Percentiles rank a stretch among this genome's conserved stretches.
These are phyloP conservation scores for Aspidapion aeneum DNA, from an alignment of 2,888 invertebrate species.

Conservation along the genomic window DNA sequence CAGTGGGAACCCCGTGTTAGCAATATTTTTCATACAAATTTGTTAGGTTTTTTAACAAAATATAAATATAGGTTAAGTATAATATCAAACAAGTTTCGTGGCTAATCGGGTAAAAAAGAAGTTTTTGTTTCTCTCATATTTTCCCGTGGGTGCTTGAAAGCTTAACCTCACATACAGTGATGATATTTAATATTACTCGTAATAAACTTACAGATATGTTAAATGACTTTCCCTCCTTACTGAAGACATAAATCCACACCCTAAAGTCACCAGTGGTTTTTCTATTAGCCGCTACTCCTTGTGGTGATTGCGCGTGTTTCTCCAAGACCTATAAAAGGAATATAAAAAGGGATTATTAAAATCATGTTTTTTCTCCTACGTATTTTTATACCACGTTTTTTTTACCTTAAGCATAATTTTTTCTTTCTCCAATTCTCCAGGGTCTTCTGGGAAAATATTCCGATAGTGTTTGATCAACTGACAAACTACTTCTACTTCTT, in stretches of 20 bases:
- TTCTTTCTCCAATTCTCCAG: slow-evolving; percentile 70
- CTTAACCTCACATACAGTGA: too few relatives aligned
- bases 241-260: slow-evolving; percentile 73
- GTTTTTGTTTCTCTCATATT: too few relatives aligned
- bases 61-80: too few relatives aligned
- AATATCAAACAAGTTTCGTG: too few relatives aligned
- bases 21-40: too few relatives aligned
- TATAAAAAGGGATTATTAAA: background rate
- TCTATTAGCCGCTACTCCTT: slow-evolving; percentile 53
- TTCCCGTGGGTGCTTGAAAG: too few relatives aligned
- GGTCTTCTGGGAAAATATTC: slow-evolving; percentile 77
- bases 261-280: slow-evolving; percentile 74
- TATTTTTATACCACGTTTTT: too few relatives aligned
- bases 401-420: slow-evolving; percentile 65
- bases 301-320: slow-evolving; percentile 59
- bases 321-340: slow-evolving; percentile 59
- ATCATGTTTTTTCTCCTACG: too few relatives aligned
- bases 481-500: slow-evolving; percentile 70
- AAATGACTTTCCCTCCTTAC: slow-evolving; percentile 55
- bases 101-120: too few relatives aligned
- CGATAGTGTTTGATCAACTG: slow-evolving; percentile 75
- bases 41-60: too few relatives aligned
- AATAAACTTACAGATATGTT: slow-evolving; percentile 64
- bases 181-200: too few relatives aligned
- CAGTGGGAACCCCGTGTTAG: too few relatives aligned